Conservation (phyloP, 2,113 vertebrate species). For the Gallinago media region DNA sequence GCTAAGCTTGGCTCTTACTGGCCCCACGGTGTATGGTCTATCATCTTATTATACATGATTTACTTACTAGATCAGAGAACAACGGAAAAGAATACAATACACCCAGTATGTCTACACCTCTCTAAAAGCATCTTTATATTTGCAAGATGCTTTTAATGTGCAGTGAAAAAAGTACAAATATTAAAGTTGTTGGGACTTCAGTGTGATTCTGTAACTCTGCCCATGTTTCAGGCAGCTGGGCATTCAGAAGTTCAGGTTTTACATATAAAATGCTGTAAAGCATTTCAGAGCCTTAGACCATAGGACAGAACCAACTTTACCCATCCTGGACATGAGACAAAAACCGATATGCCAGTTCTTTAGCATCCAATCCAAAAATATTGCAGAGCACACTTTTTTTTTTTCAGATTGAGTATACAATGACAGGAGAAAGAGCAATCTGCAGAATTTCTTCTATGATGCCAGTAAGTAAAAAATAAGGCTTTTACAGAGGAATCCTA, state of each 20-base stretch:
- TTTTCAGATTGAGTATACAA: neutral
- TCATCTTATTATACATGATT: fast-evolving
- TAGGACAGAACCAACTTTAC: neutral
- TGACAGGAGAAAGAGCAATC: neutral
- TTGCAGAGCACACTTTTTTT: neutral
- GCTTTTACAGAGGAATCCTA: neutral
- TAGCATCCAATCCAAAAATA: neutral
- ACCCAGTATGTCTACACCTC: neutral
- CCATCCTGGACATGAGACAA: neutral
- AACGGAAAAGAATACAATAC: neutral
- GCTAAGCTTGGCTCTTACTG: neutral
- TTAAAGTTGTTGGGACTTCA: neutral
- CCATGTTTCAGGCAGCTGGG: fast-evolving
- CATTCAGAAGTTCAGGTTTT: neutral
- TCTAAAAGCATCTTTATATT: neutral
- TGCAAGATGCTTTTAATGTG: neutral
- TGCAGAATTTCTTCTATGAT: neutral
- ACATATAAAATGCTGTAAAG: neutral
- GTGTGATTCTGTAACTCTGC: neutral
- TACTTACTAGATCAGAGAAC: neutral
- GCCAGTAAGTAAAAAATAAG: neutral
- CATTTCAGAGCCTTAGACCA: neutral
- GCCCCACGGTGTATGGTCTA: neutral
- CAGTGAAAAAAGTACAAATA: neutral
- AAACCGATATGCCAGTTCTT: neutral